A percentile compares a stretch with the other conserved stretches of the same genome.
These are phyloP conservation scores for Neosilurus mollespiculum DNA, from an alignment of 2,797 vertebrate species.

Conservation along the genomic window DNA sequence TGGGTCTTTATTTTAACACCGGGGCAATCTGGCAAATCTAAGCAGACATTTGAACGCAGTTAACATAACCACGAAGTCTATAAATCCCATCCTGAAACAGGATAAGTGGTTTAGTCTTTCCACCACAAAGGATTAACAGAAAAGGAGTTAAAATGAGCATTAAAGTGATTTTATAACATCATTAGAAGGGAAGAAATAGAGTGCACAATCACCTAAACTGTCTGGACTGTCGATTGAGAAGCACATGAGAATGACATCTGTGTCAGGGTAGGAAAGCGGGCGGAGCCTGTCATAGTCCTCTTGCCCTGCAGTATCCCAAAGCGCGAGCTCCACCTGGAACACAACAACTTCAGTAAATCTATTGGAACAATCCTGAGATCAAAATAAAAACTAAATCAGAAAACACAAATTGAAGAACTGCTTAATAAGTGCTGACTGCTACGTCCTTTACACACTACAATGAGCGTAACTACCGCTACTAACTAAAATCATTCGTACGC, in stretches of 20 bases:
- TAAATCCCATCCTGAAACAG: not conserved
- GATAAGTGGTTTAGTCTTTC: not conserved
- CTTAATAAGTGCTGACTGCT: not conserved
- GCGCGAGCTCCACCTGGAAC: constrained; percentile 90
- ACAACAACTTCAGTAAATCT: constrained; percentile 25
- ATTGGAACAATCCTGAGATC: not conserved
- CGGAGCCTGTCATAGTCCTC: constrained; percentile 98
- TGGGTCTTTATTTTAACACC: not conserved
- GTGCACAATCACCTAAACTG: constrained; percentile 89
- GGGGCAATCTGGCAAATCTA: not conserved
- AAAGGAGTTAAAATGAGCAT: not conserved
- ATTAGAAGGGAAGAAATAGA: not conserved
- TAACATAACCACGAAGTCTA: not conserved
- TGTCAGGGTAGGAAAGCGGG: constrained; percentile 97
- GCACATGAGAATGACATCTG: constrained; percentile 99
- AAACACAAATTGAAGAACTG: too few relatives aligned
- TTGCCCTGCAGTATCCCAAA: constrained; percentile 98
- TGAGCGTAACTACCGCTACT: not conserved
- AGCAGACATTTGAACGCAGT: not conserved
- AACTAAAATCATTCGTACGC: not conserved
- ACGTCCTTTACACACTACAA: not conserved
- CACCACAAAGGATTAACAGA: not conserved
- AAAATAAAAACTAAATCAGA: not conserved
- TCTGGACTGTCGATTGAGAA: constrained; percentile 99
- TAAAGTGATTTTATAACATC: not conserved